A percentile compares a stretch with the other conserved stretches of the same genome.
These are phyloP conservation scores for Denticeps clupeoides DNA, from an alignment of 2,797 vertebrate species.

Conservation along the genomic window DNA sequence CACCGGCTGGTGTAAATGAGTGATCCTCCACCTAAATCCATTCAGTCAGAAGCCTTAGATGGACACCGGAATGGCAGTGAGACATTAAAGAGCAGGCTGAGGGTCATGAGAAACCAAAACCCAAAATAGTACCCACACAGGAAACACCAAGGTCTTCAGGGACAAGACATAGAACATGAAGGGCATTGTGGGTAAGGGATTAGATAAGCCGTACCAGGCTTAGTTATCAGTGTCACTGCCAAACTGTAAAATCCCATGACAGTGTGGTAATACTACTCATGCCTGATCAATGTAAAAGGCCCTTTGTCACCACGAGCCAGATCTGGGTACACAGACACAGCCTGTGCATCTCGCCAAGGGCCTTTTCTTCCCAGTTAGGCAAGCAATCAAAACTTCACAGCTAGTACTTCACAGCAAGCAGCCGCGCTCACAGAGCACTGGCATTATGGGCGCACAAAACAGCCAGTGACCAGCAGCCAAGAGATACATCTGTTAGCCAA, in stretches of 20 bases:
- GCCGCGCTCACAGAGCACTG: constrained; percentile 42
- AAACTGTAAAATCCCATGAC: not conserved
- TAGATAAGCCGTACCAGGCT: not conserved
- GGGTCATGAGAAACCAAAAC: not conserved
- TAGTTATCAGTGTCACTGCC: not conserved
- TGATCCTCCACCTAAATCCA: too few species aligned
- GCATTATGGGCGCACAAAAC: constrained; percentile 36
- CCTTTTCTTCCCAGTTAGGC: constrained; percentile 7
- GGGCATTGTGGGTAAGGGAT: constrained; percentile 2
- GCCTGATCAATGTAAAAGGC: not conserved
- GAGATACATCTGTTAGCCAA: constrained; percentile 42
- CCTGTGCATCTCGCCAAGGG: too few species aligned
- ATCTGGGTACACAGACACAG: not conserved
- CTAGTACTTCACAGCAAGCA: constrained; percentile 10
- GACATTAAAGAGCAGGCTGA: too few species aligned
- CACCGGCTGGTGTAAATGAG: too few species aligned
- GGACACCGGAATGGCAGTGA: too few species aligned
- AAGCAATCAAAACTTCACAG: constrained; percentile 8
- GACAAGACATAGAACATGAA: not conserved
- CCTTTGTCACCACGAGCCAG: not conserved
- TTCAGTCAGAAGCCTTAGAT: too few species aligned
- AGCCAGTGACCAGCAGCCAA: constrained; percentile 49
- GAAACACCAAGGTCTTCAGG: not conserved
- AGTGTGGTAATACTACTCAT: not conserved
- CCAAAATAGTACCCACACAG: not conserved